Conservation (phyloP, 1,140 invertebrate species). For the Neodiprion pinetum region DNA sequence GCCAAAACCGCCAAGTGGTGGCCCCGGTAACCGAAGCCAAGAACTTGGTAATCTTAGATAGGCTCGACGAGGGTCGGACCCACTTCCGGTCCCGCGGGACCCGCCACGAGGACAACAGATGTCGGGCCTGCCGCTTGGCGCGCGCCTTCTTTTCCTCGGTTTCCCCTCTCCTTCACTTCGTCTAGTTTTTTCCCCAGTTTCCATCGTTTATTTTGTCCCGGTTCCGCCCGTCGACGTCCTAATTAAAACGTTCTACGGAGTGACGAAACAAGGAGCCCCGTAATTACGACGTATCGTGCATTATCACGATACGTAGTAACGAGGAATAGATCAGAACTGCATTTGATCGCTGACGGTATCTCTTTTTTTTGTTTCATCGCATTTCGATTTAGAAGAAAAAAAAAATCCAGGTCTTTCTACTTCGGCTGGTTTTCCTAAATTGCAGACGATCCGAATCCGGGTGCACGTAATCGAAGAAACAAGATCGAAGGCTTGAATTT, state of each 20-base stretch:
- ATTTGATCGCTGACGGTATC: no score
- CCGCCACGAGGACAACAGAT: slow-evolving; percentile 17
- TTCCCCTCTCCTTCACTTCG: neutral
- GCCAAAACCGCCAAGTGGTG: neutral
- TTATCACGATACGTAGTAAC: no score
- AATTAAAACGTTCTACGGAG: neutral
- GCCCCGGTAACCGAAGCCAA: slow-evolving; percentile 28
- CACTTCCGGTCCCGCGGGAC: neutral
- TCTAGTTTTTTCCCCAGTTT: neutral
- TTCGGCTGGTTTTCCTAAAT: no score
- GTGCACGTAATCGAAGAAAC: no score
- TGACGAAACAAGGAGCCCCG: neutral
- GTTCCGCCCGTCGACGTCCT: neutral
- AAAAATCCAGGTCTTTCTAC: no score
- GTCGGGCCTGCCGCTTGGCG: slow-evolving; percentile 22
- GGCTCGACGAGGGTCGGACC: slow-evolving; percentile 18
- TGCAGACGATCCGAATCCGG: no score
- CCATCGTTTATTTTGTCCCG: neutral
- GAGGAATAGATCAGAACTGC: no score
- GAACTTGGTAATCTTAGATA: slow-evolving; percentile 38
- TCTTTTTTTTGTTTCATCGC: no score
- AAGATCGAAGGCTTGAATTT: no score
- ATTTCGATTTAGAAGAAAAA: no score
- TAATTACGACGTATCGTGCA: no score
- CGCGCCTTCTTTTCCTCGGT: slow-evolving; percentile 9